These are phyloP conservation scores for Stigmatopora nigra DNA, from an alignment of 2,113 vertebrate species.

Conservation along the genomic window DNA sequence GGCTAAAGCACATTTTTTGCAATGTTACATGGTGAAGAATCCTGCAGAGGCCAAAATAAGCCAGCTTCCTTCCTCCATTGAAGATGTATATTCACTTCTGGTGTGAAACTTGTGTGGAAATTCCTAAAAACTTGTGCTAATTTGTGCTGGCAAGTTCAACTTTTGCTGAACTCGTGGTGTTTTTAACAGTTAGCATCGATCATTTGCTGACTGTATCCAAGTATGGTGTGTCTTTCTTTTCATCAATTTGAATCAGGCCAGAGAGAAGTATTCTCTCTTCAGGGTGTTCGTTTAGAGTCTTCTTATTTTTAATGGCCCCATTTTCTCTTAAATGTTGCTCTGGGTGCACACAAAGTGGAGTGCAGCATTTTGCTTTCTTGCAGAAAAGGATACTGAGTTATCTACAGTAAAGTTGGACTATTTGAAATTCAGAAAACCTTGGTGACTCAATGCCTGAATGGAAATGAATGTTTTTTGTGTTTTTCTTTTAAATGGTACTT, in stretches of 20 bases:
- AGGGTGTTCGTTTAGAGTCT: constrained; percentile 23
- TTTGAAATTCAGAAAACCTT: not conserved
- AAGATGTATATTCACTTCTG: constrained; percentile 6
- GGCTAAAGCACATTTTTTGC: constrained; percentile 37
- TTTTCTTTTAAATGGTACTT: no score
- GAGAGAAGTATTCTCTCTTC: constrained; percentile 15
- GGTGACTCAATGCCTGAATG: no score
- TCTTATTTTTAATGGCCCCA: constrained; percentile 42
- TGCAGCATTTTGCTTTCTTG: not conserved
- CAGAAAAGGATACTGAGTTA: not conserved
- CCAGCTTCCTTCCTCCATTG: constrained; percentile 44
- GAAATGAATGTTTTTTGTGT: no score
- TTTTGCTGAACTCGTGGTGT: constrained; percentile 49
- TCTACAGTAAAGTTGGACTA: not conserved
- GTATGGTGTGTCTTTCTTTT: constrained; percentile 21
- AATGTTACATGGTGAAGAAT: constrained; percentile 27
- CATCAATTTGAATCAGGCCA: constrained; percentile 20
- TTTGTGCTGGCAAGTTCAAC: not conserved
- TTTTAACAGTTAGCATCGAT: constrained; percentile 25
- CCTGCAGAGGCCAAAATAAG: constrained; percentile 54
- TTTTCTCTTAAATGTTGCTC: constrained; percentile 19
- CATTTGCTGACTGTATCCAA: constrained; percentile 25
- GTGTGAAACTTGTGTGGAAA: not conserved
- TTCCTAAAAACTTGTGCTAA: constrained; percentile 4
- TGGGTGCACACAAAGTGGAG: not conserved